phyloP scores from a whole-genome alignment of 2,113 vertebrate species.

The Taurulus bubalis region DNA sequence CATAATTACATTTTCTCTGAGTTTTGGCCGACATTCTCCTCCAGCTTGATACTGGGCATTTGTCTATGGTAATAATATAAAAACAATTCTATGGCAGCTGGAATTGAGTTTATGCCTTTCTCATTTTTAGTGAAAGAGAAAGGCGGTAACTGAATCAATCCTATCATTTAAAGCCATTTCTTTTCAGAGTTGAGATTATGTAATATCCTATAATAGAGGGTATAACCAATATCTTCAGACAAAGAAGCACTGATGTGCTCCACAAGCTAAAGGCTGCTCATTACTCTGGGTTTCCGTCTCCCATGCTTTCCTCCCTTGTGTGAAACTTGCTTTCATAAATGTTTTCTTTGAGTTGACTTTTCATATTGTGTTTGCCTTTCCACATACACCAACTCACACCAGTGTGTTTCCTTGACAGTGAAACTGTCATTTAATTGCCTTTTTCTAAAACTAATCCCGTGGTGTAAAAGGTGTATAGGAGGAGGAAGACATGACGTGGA shows the following conservation, averaged over 20 bases:
- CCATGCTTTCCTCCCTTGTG: conserved; percentile 18
- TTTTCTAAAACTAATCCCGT: conserved; percentile 50
- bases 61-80: conserved; percentile 77
- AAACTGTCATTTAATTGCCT: conserved; percentile 64
- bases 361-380: conserved; percentile 21
- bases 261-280: conserved; percentile 58
- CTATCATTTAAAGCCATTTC: conserved; percentile 64
- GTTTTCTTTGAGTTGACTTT: conserved; percentile 63
- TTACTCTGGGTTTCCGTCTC: conserved; percentile 41
- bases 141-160: conserved; percentile 67
- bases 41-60: conserved; percentile 68
- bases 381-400: background rate
- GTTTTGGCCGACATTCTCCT: conserved; percentile 64
- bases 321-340: conserved; percentile 56
- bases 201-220: conserved; percentile 59
- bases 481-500: conserved; percentile 50
- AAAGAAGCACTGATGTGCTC: conserved; percentile 35
- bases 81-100: conserved; percentile 72
- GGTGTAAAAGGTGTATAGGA: conserved; percentile 45
- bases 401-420: conserved; percentile 13
- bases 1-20: conserved; percentile 67
- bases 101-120: conserved; percentile 75
- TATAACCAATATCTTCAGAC: conserved; percentile 61
- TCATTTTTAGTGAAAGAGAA: conserved; percentile 79
- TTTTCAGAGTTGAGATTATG: conserved; percentile 61